Percentiles rank a stretch among this genome's conserved stretches.
Conservation (phyloP, 1,140 invertebrate genomes). For the Drosophila repletoides region DNA sequence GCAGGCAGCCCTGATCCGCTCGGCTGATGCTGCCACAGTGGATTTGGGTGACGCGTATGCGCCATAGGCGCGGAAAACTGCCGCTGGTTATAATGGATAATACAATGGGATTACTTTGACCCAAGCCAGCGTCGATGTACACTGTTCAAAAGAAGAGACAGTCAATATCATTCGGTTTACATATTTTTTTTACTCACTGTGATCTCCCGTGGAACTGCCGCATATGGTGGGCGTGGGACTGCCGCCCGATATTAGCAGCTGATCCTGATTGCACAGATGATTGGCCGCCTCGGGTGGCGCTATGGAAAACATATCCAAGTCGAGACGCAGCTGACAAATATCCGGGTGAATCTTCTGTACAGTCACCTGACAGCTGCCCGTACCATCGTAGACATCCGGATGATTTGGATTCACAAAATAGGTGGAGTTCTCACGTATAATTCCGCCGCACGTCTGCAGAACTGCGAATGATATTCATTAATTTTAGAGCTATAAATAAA, state of each 20-base stretch:
- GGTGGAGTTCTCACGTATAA: conserved; percentile 90
- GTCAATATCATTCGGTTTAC: neutral
- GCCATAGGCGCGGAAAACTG: conserved; percentile 90
- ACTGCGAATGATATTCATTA: conserved; percentile 84
- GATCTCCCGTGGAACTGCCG: conserved; percentile 91
- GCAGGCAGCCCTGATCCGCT: conserved; percentile 93
- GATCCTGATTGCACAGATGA: conserved; percentile 91
- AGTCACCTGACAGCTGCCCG: conserved; percentile 92
- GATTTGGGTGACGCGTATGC: conserved; percentile 91
- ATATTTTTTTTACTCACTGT: conserved; percentile 88
- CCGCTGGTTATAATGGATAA: conserved; percentile 91
- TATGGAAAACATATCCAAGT: conserved; percentile 90
- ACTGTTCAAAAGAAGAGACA: conserved; percentile 83
- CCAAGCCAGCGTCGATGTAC: conserved; percentile 91
- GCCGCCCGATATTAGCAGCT: conserved; percentile 92
- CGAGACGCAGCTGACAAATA: conserved; percentile 92
- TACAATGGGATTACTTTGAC: conserved; percentile 88
- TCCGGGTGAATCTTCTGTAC: conserved; percentile 89
- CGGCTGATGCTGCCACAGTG: conserved; percentile 87
- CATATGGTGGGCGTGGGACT: conserved; percentile 91
- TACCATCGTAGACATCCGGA: conserved; percentile 88
- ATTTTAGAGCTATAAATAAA: no score
- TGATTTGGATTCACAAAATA: conserved; percentile 92
- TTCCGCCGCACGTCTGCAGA: conserved; percentile 89
- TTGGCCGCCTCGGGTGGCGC: conserved; percentile 88